Percentiles rank a stretch among this genome's conserved stretches.
These are phyloP conservation scores for Latrodectus elegans DNA, from an alignment of 2,888 invertebrate species.

Conservation along the genomic window DNA sequence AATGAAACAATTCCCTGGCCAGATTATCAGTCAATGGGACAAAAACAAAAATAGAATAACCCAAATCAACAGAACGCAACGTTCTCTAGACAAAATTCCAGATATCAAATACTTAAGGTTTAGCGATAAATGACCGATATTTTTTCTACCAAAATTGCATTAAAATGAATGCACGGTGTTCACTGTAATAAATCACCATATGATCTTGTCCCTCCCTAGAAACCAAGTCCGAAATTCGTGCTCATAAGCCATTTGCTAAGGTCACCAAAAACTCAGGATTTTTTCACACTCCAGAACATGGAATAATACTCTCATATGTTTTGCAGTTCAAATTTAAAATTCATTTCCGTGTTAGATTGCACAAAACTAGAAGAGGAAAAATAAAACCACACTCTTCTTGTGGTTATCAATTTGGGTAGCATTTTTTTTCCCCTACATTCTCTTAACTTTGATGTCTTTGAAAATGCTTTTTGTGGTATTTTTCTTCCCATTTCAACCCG, in stretches of 20 bases:
- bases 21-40: too few species aligned
- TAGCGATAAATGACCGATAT: neutral
- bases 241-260: neutral
- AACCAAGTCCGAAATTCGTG: neutral
- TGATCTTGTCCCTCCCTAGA: neutral
- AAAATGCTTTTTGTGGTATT: slow-evolving; percentile 2
- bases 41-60: neutral
- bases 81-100: neutral
- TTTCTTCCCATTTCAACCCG: neutral
- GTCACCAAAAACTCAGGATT: neutral
- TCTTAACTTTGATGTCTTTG: slow-evolving; percentile 3
- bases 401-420: neutral
- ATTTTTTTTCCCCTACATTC: neutral
- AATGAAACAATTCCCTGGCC: too few species aligned
- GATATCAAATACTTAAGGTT: neutral
- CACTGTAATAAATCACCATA: neutral
- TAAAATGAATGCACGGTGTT: neutral
- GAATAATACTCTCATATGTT: neutral
- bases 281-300: neutral
- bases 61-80: neutral
- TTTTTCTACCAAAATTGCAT: neutral
- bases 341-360: neutral
- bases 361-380: neutral
- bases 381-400: neutral
- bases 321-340: neutral